Base-by-base conservation (phyloP, 1,140 invertebrate genomes). In the Neodiprion virginianus region DNA sequence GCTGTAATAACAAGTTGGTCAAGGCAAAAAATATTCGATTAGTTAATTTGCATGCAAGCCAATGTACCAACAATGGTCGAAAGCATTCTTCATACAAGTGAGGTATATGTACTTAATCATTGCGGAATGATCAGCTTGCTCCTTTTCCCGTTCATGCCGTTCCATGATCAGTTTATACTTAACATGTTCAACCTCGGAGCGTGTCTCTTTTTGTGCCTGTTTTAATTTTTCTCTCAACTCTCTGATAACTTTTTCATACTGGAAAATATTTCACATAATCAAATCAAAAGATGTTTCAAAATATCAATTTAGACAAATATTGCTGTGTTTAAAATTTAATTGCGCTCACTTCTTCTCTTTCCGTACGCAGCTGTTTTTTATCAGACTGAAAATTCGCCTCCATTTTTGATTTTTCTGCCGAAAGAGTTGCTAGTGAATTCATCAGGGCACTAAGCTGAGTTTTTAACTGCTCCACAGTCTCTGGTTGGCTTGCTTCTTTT, bases 311-410 rank as follows among this genome's bases (percentile, higher is more conserved):
- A 71, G 72, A 73, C 67, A 40, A 77, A n/a, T 66, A 12, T 66
- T 7, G 67, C 17, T 40, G 53, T 74, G 72, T 76, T 70, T 10
- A 11, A 71, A 69, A 75, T 71, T 28, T 67, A 17, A 71, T 21
- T 73, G 66, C 50, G 74, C 67, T 76, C 76, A 91, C 89, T 79
- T 90, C 88, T 11, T 92, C 91, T 77, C 93, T 91, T 81, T 95
- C 93, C 75, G 86, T 89, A 75, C 93, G 91, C 67, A 96, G 83
- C 81, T 93, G 89, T 76, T 93, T 95, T 79, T 93, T 95, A 81
- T 96, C 95, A 40, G 91, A 90, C 80, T 95, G 92, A 88, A 95
- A 96, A 68, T 91, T 93, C 61, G 94, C 93, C 88, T 96, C 95
- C 91, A 96, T 93, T 74, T 93, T 92, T 11, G 93, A 92, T 83